A percentile compares a stretch with the other conserved stretches of the same genome.
phyloP scores from a whole-genome alignment of 2,113 vertebrate genomes.

The Amblyornis subalaris region DNA sequence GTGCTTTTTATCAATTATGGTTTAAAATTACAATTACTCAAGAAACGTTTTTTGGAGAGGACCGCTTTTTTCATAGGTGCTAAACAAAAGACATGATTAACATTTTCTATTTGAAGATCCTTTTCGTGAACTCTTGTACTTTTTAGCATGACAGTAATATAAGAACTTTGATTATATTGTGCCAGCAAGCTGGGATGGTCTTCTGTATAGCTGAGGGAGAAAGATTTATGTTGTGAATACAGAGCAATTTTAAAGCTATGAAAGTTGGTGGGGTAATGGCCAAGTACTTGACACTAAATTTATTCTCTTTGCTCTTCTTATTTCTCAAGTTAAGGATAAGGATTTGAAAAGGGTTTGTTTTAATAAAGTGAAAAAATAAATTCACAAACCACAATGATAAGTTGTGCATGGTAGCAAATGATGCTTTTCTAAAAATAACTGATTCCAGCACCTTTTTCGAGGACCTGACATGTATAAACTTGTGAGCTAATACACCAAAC shows the following conservation, averaged over 20 bases:
- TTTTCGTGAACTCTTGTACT: not conserved
- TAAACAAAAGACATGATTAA: not conserved
- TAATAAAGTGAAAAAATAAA: not conserved
- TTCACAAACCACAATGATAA: not conserved
- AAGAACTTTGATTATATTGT: not conserved
- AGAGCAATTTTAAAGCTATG: not conserved
- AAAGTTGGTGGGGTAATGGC: not conserved
- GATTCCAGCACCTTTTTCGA: not conserved
- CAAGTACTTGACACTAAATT: not conserved
- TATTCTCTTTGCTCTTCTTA: not conserved
- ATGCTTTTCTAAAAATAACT: not conserved
- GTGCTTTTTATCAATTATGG: not conserved
- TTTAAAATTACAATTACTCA: not conserved
- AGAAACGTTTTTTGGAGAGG: not conserved
- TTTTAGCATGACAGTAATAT: not conserved
- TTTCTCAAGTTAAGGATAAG: not conserved
- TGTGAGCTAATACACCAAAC: not conserved
- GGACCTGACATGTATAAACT: not conserved
- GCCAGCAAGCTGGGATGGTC: not conserved
- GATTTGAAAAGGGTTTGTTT: not conserved
- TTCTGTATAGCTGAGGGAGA: not conserved
- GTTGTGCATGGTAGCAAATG: not conserved
- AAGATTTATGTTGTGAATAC: not conserved
- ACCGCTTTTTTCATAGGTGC: not conserved
- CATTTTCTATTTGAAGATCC: not conserved